These are phyloP conservation scores for Pseudeuparius sepicola DNA, from an alignment of 2,888 invertebrate genomes.

Conservation along the genomic window DNA sequence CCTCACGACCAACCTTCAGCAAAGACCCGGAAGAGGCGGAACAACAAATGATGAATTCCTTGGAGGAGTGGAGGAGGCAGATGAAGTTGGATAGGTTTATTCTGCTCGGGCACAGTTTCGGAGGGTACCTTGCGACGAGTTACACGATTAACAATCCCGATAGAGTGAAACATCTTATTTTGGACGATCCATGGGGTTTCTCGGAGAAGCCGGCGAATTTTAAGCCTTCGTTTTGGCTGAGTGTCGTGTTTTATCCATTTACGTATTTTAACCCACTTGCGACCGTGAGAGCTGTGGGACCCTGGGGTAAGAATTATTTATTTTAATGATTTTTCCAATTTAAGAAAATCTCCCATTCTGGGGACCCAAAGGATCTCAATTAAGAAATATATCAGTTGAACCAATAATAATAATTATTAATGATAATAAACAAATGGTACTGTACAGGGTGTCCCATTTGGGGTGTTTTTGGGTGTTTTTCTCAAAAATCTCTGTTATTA, in stretches of 20 bases:
- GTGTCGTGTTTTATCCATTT: conserved; percentile 59
- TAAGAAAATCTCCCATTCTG: too few species aligned
- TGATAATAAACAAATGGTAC: too few species aligned
- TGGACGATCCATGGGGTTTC: conserved; percentile 85
- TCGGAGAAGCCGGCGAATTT: conserved; percentile 50
- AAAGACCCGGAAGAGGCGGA: conserved; percentile 69
- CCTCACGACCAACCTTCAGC: conserved; percentile 78
- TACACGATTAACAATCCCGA: conserved; percentile 79
- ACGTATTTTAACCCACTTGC: conserved; percentile 75
- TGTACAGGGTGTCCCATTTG: too few species aligned
- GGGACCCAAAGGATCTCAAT: too few species aligned
- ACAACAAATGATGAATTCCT: conserved; percentile 78
- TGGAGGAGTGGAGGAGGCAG: conserved; percentile 88
- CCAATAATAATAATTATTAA: too few species aligned
- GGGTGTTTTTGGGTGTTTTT: too few species aligned
- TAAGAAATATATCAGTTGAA: too few species aligned
- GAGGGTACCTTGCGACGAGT: conserved; percentile 80
- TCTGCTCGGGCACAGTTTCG: conserved; percentile 86
- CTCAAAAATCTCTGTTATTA: too few species aligned
- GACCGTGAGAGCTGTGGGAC: conserved; percentile 81
- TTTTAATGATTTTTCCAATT: too few species aligned
- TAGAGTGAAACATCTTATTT: conserved; percentile 71
- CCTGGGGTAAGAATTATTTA: conserved; percentile 59
- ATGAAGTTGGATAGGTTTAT: conserved; percentile 79
- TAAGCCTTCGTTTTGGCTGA: conserved; percentile 67